Percentiles rank a stretch among this genome's conserved stretches.
Evolutionary conservation across 2,113 vertebrate species (phyloP).

Genomic region (Planiliza haematocheilus): DNA sequence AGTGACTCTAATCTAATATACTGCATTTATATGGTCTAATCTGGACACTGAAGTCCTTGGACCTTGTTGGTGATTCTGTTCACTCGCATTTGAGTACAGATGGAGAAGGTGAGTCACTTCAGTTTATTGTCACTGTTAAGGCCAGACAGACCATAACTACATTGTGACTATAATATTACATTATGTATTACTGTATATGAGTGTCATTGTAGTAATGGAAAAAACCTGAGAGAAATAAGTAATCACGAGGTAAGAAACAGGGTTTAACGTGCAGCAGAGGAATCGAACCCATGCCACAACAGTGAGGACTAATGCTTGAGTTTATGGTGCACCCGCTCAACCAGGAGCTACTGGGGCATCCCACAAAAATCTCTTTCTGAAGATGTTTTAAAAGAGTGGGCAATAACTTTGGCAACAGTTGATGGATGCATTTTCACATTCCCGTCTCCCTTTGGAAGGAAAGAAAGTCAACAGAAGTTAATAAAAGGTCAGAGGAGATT

Average conservation of each 20-base stretch:
- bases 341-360: too few relatives aligned
- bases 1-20: background rate
- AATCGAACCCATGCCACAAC: too few relatives aligned
- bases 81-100: slow-evolving; percentile 1
- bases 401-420: slow-evolving; percentile 3
- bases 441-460: background rate
- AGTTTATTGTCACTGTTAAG: background rate
- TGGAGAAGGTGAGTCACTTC: slow-evolving; percentile 5
- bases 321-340: too few relatives aligned
- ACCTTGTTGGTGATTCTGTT: too few relatives aligned
- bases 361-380: too few relatives aligned
- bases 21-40: background rate
- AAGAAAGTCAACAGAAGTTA: slow-evolving; percentile 45
- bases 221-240: too few relatives aligned
- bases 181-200: too few relatives aligned
- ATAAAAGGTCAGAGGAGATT: slow-evolving; percentile 67
- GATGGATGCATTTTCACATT: slow-evolving; percentile 31
- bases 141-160: slow-evolving; percentile 1
- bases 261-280: too few relatives aligned
- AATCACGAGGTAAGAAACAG: too few relatives aligned
- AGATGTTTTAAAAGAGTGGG: background rate
- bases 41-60: background rate
- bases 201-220: too few relatives aligned
- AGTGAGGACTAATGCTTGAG: too few relatives aligned
- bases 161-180: background rate